A percentile compares a stretch with the other conserved stretches of the same genome.
Evolutionary conservation across 2,888 invertebrate species (phyloP).

Genomic region (Gastrophysa polygoni): DNA sequence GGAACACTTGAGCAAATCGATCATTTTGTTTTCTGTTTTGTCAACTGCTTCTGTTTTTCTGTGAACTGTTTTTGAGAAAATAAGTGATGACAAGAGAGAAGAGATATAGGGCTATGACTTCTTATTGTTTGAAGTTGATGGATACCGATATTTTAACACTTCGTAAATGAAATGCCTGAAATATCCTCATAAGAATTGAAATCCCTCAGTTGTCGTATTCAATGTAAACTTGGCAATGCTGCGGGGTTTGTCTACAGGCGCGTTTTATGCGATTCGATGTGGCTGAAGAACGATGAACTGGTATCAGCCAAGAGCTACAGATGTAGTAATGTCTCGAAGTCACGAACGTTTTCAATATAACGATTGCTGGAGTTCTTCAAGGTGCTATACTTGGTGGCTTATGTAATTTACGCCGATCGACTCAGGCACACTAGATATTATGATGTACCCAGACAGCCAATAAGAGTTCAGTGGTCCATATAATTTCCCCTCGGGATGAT

Average conservation of each 20-base stretch:
- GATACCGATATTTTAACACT: too few relatives aligned
- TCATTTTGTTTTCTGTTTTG: too few relatives aligned
- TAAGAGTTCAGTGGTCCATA: background rate
- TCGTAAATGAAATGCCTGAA: background rate
- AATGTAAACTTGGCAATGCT: background rate
- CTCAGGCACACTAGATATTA: background rate
- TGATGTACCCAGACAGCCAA: background rate
- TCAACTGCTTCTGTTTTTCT: too few relatives aligned
- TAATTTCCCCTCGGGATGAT: background rate
- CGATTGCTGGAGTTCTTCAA: background rate
- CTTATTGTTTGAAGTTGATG: too few relatives aligned
- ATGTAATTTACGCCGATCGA: background rate
- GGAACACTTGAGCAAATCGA: too few relatives aligned
- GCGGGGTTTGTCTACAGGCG: conserved; percentile 3
- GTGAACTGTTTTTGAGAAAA: too few relatives aligned
- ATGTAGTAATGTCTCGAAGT: background rate
- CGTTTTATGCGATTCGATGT: conserved; percentile 16
- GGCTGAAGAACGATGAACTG: background rate
- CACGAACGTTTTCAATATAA: background rate
- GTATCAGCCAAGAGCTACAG: conserved; percentile 1
- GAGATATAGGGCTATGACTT: too few relatives aligned
- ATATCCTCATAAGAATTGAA: too few relatives aligned
- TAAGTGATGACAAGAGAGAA: too few relatives aligned
- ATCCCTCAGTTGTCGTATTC: too few relatives aligned
- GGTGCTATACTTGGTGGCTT: background rate